phyloP scores from a whole-genome alignment of 1,140 invertebrate genomes.

The Macrosteles quadrilineatus region DNA sequence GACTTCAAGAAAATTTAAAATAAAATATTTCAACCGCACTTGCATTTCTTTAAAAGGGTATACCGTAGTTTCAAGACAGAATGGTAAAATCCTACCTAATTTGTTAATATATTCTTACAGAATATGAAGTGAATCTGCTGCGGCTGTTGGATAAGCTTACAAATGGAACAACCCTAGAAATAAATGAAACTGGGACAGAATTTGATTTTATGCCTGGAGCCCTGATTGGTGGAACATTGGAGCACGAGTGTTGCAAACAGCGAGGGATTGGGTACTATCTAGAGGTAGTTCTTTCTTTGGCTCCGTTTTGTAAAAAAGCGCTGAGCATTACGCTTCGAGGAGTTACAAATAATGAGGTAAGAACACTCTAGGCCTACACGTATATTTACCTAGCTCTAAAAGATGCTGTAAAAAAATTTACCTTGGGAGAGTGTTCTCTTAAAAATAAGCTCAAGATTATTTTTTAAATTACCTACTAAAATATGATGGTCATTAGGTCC shows the following conservation, averaged over 20 bases:
- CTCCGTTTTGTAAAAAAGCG: constrained; percentile 93
- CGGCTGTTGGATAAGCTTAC: constrained; percentile 90
- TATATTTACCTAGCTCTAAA: not conserved
- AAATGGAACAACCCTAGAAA: constrained; percentile 88
- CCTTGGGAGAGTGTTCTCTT: too few species aligned
- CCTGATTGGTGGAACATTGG: constrained; percentile 80
- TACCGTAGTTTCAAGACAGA: too few species aligned
- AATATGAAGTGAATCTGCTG: constrained; percentile 92
- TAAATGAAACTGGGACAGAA: constrained; percentile 91
- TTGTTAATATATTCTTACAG: too few species aligned
- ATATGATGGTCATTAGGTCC: too few species aligned
- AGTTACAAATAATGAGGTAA: constrained; percentile 81
- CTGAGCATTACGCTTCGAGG: constrained; percentile 80
- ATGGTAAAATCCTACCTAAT: too few species aligned
- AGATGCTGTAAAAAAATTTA: too few species aligned
- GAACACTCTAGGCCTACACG: not conserved
- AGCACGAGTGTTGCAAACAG: constrained; percentile 82
- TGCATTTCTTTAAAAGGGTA: too few species aligned
- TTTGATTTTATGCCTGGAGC: constrained; percentile 89
- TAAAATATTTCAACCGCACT: too few species aligned
- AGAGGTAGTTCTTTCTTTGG: constrained; percentile 84
- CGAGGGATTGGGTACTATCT: constrained; percentile 91
- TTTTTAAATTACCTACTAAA: too few species aligned
- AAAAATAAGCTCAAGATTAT: too few species aligned
- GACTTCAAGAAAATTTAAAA: too few species aligned